Evolutionary conservation across 2,888 invertebrate genomes (phyloP).

Genomic region (Ichneumoninae sp.): DNA sequence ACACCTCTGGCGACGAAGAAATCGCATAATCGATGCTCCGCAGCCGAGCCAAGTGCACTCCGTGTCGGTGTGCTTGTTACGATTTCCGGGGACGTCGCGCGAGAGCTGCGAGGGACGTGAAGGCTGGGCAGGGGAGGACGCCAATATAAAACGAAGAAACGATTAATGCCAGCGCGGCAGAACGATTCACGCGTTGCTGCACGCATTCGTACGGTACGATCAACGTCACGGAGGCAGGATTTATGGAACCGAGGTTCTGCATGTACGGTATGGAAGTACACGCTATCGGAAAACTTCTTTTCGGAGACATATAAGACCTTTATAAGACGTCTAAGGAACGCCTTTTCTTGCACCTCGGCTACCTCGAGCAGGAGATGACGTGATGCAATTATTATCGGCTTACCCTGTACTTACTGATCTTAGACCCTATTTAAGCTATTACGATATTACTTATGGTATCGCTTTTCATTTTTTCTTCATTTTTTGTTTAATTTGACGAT

Average conservation of each 20-base stretch:
- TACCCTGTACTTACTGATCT: no score
- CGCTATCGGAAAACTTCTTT: slow-evolving; percentile 75
- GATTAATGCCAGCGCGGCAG: slow-evolving; percentile 59
- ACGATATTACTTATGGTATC: no score
- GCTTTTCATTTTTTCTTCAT: no score
- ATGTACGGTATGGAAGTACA: slow-evolving; percentile 24
- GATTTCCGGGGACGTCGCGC: slow-evolving; percentile 67
- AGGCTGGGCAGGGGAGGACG: neutral
- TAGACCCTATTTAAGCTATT: no score
- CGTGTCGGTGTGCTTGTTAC: slow-evolving; percentile 59
- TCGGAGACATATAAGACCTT: slow-evolving; percentile 52
- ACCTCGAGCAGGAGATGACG: no score
- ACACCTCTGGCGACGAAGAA: slow-evolving; percentile 50
- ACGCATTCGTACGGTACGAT: slow-evolving; percentile 57
- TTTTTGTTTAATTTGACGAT: no score
- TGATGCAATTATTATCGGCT: no score
- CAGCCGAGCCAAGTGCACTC: slow-evolving; percentile 9
- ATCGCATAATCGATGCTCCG: slow-evolving; percentile 48
- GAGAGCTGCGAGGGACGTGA: neutral
- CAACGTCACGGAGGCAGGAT: slow-evolving; percentile 73
- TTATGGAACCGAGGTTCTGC: slow-evolving; percentile 68
- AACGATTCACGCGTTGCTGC: slow-evolving; percentile 53
- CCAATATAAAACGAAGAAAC: slow-evolving; percentile 34
- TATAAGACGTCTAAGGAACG: no score
- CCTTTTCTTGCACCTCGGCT: no score